phyloP scores from a whole-genome alignment of 1,140 invertebrate species.

The Drosophila saltans region DNA sequence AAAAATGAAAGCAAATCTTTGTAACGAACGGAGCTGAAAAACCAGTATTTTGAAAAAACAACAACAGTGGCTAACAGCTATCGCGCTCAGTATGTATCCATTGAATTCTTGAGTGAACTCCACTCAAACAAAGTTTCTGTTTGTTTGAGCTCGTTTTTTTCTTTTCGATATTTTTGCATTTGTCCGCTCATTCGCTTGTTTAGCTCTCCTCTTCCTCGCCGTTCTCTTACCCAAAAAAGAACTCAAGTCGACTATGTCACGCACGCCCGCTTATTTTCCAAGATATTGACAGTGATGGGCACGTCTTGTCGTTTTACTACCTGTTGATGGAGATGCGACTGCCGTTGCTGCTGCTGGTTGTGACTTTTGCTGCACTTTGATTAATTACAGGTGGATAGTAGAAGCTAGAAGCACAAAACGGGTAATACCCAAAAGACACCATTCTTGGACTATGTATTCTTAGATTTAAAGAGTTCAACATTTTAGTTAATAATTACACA shows the following conservation, averaged over 20 bases:
- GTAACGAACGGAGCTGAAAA: constrained; percentile 65
- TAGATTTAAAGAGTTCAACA: background rate
- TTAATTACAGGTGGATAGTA: constrained; percentile 59
- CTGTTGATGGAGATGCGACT: constrained; percentile 72
- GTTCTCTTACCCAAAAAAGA: background rate
- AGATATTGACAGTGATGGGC: constrained; percentile 57
- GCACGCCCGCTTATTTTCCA: constrained; percentile 45
- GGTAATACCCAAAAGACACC: constrained; percentile 10
- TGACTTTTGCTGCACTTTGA: constrained; percentile 47
- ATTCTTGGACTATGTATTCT: constrained; percentile 64
- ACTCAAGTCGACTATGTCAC: constrained; percentile 53
- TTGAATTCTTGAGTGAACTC: constrained; percentile 51
- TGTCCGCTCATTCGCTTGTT: constrained; percentile 17
- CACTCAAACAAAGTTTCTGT: constrained; percentile 26
- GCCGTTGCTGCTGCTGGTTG: constrained; percentile 39
- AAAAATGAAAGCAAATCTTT: constrained; percentile 82
- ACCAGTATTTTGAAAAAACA: constrained; percentile 69
- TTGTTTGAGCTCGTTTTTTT: background rate
- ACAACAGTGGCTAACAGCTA: constrained; percentile 48
- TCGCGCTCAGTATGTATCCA: constrained; percentile 42
- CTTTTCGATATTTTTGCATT: constrained; percentile 9
- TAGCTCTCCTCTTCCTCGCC: background rate
- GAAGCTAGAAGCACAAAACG: constrained; percentile 32
- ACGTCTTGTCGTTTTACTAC: constrained; percentile 78
- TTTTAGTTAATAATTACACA: background rate